Evolutionary conservation across 2,797 vertebrate genomes (phyloP), one percentile per base, ranked within the genome.

Genomic region (Periophthalmus magnuspinnatus): DNA sequence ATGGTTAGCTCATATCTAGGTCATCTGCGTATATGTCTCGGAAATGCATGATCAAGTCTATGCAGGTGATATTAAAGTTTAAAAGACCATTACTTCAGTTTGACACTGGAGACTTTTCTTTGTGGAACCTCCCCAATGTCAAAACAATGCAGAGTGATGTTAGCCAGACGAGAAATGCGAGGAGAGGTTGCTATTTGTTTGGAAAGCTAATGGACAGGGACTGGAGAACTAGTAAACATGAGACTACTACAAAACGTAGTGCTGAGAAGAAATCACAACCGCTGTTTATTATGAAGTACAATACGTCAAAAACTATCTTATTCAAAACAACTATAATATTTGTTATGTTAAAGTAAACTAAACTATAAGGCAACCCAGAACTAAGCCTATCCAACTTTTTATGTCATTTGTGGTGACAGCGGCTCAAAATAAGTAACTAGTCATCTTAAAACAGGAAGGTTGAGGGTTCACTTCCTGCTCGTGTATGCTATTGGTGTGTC

Each of bases 131-230:
- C 68, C 60, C 70, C 41, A 28, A 77, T 80, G 87, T 91, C 85
- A 87, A 91, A 87, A 89, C 79, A 87, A 74, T 56, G 52, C 73
- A 75, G 62, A n/a, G 72, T 77, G 82, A 88, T 64, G 72, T 41
- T 81, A 58, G 76, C 61, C 77, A 84, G 80, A 74, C 36, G 61
- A 45, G 60, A 47, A 52, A 52, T 64, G 58, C 10, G 21, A 66
- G 22, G 34, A 67, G 62, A 81, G 22, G 38, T 47, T 16, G 54
- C 64, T 55, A 54, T 22, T 70, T 76, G 67, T 76, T 81, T 82
- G 70, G 80, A 69, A 72, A 57, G 17, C 11, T 17, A 28, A 5
- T 36, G 33, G 8, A 19, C 17, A 28, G 3, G 8, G 19, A 19
- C 17, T 34, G 52, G 21, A 55, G 52, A 22, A 4, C 50, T 11